Base-by-base conservation (phyloP, 2,113 vertebrate species). In the Penelope pileata region DNA sequence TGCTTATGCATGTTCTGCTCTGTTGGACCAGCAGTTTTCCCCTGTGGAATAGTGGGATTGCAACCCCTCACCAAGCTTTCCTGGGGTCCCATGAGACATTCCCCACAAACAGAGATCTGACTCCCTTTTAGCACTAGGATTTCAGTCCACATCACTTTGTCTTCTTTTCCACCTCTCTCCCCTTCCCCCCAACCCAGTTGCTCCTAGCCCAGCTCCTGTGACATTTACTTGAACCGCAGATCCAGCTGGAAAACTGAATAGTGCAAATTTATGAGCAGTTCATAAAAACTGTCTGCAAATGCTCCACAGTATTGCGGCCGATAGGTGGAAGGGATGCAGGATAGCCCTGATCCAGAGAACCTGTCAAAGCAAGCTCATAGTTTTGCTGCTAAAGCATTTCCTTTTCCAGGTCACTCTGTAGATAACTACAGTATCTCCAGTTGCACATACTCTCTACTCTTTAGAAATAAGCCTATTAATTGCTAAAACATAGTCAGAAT, bases 1-100 rank as follows among this genome's bases (percentile, higher is more conserved):
- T 22, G 40, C 59, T 64, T 67, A 18, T 0, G 1, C 22, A 11
- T n/a, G 14, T 16, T 30, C 26, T 62, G 36, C 1, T 2, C 12
- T 19, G 45, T 8, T 62, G n/a, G 23, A 76, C 38, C 12, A 91
- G 48, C 32, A 42, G 8, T 56, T 68, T 21, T 45, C 24, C 32
- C 36, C 40, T 7, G 32, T 21, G 9, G n/a, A 34, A 29, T 16
- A 64, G 38, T n/a, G n/a, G n/a, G n/a, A n/a, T n/a, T n/a, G n/a
- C 36, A 89, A 34, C n/a, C 7, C 30, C 4, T 48, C 56, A 38
- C 32, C 43, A 59, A 2, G 8, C 7, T 64, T 7, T 8, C 68
- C 13, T 10, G 2, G 12, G 26, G 43, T 32, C 24, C 22, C 7
- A 26, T 2, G 5, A 48, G 21, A 24, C 19, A 32, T 60, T 42